These are phyloP conservation scores for Ondatra zibethicus DNA, from an alignment of 2,113 vertebrate genomes.

Conservation along the genomic window DNA sequence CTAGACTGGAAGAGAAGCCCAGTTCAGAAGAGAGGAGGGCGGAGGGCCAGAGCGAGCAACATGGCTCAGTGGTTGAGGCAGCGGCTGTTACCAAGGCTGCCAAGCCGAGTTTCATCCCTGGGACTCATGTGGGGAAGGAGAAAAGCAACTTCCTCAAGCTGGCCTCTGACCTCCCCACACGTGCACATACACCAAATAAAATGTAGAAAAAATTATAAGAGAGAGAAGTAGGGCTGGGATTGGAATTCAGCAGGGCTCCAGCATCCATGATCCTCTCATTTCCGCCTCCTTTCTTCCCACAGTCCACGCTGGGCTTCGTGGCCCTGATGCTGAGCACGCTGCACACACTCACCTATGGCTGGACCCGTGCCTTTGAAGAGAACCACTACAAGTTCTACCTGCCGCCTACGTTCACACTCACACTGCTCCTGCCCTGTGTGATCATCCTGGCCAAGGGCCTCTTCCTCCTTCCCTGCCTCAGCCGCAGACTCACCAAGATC, in stretches of 20 bases:
- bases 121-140: neutral
- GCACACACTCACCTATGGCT: constrained; percentile 93
- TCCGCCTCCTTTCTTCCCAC: constrained; percentile 61
- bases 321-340: constrained; percentile 91
- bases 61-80: neutral
- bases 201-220: neutral
- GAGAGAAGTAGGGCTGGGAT: neutral
- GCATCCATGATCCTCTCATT: neutral
- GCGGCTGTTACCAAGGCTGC: neutral
- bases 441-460: constrained; percentile 90
- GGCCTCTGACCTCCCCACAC: neutral
- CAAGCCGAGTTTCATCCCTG: neutral
- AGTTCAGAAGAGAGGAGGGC: neutral
- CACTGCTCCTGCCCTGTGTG: constrained; percentile 87
- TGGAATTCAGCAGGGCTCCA: neutral
- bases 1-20: no score
- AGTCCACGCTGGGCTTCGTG: constrained; percentile 94
- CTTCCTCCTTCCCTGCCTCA: constrained; percentile 90
- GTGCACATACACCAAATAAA: neutral
- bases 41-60: neutral
- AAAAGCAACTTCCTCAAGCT: neutral
- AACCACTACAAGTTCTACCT: constrained; percentile 92
- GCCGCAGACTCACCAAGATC: constrained; percentile 88
- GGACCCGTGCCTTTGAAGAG: constrained; percentile 91
- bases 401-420: constrained; percentile 94